Conservation (phyloP, 64 coral and sea anemone species). For the Orbicella faveolata region DNA sequence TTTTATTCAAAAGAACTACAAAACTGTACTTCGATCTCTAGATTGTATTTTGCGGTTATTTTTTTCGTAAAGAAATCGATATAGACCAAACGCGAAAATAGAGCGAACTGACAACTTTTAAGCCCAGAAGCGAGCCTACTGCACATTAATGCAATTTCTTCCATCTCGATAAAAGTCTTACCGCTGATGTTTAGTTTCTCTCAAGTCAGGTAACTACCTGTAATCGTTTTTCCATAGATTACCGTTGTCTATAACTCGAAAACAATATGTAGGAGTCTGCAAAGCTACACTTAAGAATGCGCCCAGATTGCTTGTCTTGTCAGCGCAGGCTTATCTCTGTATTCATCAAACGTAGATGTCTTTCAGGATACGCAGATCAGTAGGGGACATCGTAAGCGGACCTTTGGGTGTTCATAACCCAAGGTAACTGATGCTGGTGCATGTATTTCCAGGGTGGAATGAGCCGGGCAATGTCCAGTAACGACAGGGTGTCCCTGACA, state of each 20-base stretch:
- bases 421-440: not conserved
- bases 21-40: too few relatives aligned
- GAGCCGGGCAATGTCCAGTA: slow-evolving; percentile 56
- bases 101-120: too few relatives aligned
- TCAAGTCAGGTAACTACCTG: not conserved
- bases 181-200: not conserved
- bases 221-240: not conserved
- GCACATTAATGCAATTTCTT: too few relatives aligned
- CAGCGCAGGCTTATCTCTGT: too few relatives aligned
- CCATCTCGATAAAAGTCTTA: too few relatives aligned
- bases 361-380: not conserved
- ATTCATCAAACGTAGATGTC: not conserved
- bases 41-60: too few relatives aligned
- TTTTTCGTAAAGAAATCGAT: too few relatives aligned
- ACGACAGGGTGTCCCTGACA: slow-evolving; percentile 47
- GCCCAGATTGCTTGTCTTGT: too few relatives aligned
- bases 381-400: not conserved
- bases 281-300: not conserved
- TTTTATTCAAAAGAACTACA: too few relatives aligned
- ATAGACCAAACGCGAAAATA: too few relatives aligned
- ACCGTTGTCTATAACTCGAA: not conserved
- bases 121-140: too few relatives aligned
- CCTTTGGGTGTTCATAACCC: not conserved
- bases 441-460: slow-evolving; percentile 65
- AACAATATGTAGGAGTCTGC: not conserved